These are phyloP conservation scores for Latrodectus geometricus DNA, from an alignment of 1,140 invertebrate species.

Conservation along the genomic window DNA sequence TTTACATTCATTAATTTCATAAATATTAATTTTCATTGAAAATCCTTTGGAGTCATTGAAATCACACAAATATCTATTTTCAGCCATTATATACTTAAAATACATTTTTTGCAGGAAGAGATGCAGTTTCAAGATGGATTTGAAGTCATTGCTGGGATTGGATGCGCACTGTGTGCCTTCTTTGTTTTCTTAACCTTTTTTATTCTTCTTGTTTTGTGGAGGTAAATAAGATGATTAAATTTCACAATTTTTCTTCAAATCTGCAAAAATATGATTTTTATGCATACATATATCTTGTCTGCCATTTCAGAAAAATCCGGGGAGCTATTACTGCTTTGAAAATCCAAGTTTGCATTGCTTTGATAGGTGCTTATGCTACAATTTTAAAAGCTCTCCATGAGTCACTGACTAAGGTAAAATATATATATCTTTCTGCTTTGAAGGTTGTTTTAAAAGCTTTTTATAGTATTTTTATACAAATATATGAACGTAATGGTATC, in stretches of 20 bases:
- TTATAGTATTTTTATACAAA: too few species aligned
- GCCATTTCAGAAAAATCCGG: slow-evolving; percentile 46
- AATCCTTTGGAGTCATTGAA: too few species aligned
- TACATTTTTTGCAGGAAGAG: slow-evolving; percentile 43
- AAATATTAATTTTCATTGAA: too few species aligned
- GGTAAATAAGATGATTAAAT: slow-evolving; percentile 14
- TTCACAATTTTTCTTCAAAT: not conserved
- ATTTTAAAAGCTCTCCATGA: slow-evolving; percentile 60
- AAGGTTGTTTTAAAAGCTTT: too few species aligned
- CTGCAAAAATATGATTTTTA: not conserved
- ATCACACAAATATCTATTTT: too few species aligned
- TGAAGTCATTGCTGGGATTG: slow-evolving; percentile 60
- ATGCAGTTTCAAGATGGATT: slow-evolving; percentile 54
- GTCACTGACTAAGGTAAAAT: slow-evolving; percentile 52
- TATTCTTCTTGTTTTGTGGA: slow-evolving; percentile 56
- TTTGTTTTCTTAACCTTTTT: slow-evolving; percentile 54
- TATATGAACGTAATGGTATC: too few species aligned
- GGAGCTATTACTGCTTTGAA: slow-evolving; percentile 62
- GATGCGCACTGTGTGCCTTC: slow-evolving; percentile 61
- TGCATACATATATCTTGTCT: not conserved
- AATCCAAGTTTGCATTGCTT: slow-evolving; percentile 60
- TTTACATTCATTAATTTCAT: too few species aligned
- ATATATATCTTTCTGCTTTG: too few species aligned
- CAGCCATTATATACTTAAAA: too few species aligned
- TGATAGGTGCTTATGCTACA: slow-evolving; percentile 56